These are phyloP conservation scores for Notoglanidium macrostoma DNA, from an alignment of 2,797 vertebrate genomes.

Conservation along the genomic window DNA sequence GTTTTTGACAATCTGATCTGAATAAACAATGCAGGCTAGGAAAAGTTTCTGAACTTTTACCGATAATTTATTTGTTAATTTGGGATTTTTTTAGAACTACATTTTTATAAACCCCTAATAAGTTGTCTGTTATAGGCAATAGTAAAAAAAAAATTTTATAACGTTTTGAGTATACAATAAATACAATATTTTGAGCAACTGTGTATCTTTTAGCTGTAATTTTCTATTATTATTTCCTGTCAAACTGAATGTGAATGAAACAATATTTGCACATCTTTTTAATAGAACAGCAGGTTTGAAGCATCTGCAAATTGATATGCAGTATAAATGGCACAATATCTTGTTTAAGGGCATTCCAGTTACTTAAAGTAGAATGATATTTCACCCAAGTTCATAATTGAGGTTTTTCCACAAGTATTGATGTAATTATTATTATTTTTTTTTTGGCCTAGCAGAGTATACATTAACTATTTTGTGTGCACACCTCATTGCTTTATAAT, in stretches of 20 bases:
- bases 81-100: neutral
- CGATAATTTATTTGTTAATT: neutral
- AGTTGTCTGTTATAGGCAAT: neutral
- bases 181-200: neutral
- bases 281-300: neutral
- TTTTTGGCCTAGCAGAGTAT: neutral
- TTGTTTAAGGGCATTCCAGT: neutral
- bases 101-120: neutral
- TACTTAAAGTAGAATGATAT: neutral
- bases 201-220: neutral
- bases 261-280: neutral
- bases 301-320: neutral
- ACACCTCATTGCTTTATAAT: neutral
- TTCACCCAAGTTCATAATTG: neutral
- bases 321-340: neutral
- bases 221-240: neutral
- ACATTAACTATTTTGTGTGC: neutral
- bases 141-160: neutral
- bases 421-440: neutral
- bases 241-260: neutral
- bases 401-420: neutral
- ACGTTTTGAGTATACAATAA: neutral
- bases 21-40: slow-evolving; percentile 15
- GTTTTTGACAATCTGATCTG: neutral
- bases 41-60: neutral